Base-by-base conservation (phyloP, 1,140 invertebrate genomes). In the Frieseomelitta varia region DNA sequence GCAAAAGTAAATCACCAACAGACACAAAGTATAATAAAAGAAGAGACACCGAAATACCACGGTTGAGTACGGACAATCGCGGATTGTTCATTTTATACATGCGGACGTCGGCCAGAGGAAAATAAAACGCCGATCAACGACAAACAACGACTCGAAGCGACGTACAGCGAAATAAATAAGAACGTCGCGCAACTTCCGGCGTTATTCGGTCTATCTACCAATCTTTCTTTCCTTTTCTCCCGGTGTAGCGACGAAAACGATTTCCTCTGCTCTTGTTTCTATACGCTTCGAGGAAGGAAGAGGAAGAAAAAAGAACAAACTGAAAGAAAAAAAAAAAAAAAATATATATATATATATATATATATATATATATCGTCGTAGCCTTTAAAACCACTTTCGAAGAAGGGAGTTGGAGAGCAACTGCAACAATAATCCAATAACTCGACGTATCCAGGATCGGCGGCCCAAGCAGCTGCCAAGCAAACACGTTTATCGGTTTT, bases 401-500 rank as follows among this genome's bases (percentile, higher is more conserved):
- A 39, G 58, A 47, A 8, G 39, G 8, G 39, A 8, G 39, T 47
- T 47, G 39, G 39, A 47, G 39, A 47, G 75, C 75, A 39, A 83
- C 75, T 83, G 81, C 75, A 55, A 84, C 81, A 67, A 79, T 84
- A 84, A 84, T 80, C 69, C 68, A 68, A 79, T 84, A 84, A 84
- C 47, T 68, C 71, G 78, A 85, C 53, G 79, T 84, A 85, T 85
- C 80, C 74, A 63, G 61, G 84, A 87, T 88, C 87, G 56, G 58
- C 58, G 81, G 65, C 12, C 51, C 63, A 63, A 47, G n/a, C 63
- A 47, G 65, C 63, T 87, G 65, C 83, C 69, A 63, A 72, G 83
- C 75, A 85, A 88, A 88, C 79, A 85, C 84, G 87, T 88, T 88
- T 88, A 88, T 85, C 87, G 83, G 87, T 85, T 88, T 88, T 88